Percentiles rank a stretch among this genome's conserved stretches.
These are phyloP conservation scores for Chaetodon trifasciatus DNA, from an alignment of 2,797 vertebrate species.

Conservation along the genomic window DNA sequence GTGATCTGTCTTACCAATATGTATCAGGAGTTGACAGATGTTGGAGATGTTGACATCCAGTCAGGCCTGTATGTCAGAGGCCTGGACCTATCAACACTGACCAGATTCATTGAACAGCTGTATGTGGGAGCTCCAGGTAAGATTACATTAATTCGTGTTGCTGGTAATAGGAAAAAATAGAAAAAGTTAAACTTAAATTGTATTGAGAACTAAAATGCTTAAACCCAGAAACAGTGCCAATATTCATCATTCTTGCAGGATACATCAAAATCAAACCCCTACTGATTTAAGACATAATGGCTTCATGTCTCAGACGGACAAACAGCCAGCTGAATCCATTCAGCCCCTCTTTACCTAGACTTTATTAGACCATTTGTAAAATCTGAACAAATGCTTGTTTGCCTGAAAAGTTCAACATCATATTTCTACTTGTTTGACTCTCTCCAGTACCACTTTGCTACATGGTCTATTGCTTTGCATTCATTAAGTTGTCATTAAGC, in stretches of 20 bases:
- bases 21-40: background rate
- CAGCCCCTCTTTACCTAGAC: background rate
- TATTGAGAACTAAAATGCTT: background rate
- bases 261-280: background rate
- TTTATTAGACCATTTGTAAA: slow-evolving; percentile 16
- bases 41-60: background rate
- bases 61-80: slow-evolving; percentile 1
- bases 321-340: background rate
- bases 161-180: background rate
- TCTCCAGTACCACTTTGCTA: slow-evolving; percentile 15
- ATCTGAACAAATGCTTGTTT: slow-evolving; percentile 21
- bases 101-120: background rate
- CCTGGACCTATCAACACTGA: background rate
- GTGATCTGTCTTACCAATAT: slow-evolving; percentile 6
- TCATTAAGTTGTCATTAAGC: slow-evolving; percentile 29
- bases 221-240: background rate
- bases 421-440: slow-evolving; percentile 39
- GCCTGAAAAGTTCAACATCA: slow-evolving; percentile 9
- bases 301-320: background rate
- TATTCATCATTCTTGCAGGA: background rate
- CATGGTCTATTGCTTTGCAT: slow-evolving; percentile 33
- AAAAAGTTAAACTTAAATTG: background rate
- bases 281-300: background rate
- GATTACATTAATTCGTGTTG: background rate
- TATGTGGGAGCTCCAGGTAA: background rate